Evolutionary conservation across 2,888 invertebrate genomes (phyloP).

Genomic region (Thymelicus acteon): DNA sequence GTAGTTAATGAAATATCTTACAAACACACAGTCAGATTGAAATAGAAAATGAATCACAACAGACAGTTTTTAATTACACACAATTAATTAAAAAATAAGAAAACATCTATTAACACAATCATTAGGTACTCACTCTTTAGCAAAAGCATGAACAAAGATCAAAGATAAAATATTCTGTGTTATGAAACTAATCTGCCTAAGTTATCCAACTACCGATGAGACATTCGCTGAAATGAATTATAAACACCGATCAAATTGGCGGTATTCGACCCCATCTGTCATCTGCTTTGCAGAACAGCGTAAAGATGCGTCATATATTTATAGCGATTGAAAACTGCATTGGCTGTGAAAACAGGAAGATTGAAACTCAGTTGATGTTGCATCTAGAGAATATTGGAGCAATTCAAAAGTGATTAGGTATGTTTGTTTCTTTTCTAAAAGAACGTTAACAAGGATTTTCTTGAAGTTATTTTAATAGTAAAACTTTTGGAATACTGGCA

Average conservation of each 20-base stretch:
- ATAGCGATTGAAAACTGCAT: constrained; percentile 2
- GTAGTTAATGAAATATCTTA: no score
- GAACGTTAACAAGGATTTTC: no score
- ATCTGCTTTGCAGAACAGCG: constrained; percentile 4
- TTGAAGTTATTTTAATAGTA: no score
- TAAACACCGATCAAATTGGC: background rate
- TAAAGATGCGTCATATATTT: constrained; percentile 15
- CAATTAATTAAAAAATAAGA: no score
- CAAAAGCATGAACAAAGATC: background rate
- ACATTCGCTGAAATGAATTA: background rate
- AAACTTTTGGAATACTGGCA: no score
- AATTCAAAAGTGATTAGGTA: background rate
- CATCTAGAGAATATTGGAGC: background rate
- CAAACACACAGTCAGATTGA: no score
- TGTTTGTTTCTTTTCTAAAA: no score
- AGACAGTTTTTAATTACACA: no score
- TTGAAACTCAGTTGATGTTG: background rate
- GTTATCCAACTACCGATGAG: background rate
- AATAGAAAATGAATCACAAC: no score
- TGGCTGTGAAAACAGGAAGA: constrained; percentile 24
- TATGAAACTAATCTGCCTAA: background rate
- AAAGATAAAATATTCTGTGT: background rate
- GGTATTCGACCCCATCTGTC: background rate
- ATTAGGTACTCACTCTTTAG: no score
- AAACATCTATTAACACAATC: no score